Conservation (phyloP, 2,888 invertebrate genomes). For the Brachypalpus laphriformis region DNA sequence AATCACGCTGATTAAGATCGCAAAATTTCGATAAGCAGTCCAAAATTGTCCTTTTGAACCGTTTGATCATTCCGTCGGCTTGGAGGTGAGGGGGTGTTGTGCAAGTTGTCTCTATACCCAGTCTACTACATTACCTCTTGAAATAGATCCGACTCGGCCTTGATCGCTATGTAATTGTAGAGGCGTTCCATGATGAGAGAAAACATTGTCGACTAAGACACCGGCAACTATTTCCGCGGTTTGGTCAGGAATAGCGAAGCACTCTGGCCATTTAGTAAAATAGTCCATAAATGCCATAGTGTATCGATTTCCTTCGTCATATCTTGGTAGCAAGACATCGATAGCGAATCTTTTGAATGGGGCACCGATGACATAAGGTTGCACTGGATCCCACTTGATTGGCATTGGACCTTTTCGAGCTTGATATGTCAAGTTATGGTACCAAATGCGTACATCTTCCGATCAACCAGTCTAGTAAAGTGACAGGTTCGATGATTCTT, state of each 20-base stretch:
- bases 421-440: too few relatives aligned
- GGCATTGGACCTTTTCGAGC: not conserved
- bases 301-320: not conserved
- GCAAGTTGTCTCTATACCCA: constrained; percentile 62
- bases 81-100: constrained; percentile 74
- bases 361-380: not conserved
- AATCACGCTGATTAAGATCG: too few relatives aligned
- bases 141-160: constrained; percentile 41
- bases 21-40: constrained; percentile 65
- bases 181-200: constrained; percentile 39
- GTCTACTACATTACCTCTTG: not conserved
- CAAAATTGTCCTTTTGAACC: constrained; percentile 75
- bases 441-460: too few relatives aligned
- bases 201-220: constrained; percentile 19
- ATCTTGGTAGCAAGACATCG: constrained; percentile 6
- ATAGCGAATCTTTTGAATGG: constrained; percentile 36
- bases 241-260: constrained; percentile 39
- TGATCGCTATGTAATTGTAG: too few relatives aligned
- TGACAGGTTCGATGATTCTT: too few relatives aligned
- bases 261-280: constrained; percentile 58
- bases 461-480: not conserved
- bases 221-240: constrained; percentile 33
- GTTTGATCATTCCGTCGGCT: constrained; percentile 75
- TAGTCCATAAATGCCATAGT: constrained; percentile 31
- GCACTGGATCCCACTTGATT: not conserved